Conservation (phyloP, 2,797 vertebrate genomes). For the Sylvilagus floridanus region DNA sequence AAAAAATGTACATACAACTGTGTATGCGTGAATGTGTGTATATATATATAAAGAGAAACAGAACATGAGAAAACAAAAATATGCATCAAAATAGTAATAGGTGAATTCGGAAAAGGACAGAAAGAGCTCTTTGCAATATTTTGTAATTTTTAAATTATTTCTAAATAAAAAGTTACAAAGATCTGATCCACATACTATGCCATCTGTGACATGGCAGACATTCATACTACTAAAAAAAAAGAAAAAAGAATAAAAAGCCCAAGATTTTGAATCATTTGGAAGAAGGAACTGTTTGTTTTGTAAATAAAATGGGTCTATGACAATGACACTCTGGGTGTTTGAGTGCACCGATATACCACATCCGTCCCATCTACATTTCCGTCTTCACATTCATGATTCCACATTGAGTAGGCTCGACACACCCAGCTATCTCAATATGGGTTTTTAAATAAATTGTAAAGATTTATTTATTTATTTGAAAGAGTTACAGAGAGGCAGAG, state of each 20-base stretch:
- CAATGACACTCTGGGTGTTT: background rate
- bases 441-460: too few relatives aligned
- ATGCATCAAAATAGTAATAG: background rate
- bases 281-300: background rate
- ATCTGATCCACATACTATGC: background rate
- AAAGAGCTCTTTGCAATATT: background rate
- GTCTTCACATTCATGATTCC: background rate
- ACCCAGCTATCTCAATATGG: background rate
- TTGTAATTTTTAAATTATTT: background rate
- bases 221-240: background rate
- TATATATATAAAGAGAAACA: background rate
- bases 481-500: too few relatives aligned
- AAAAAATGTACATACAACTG: background rate
- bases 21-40: too few relatives aligned
- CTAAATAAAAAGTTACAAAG: constrained; percentile 14
- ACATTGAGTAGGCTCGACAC: background rate
- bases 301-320: constrained; percentile 5
- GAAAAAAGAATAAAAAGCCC: background rate
- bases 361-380: background rate
- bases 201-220: background rate
- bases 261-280: background rate
- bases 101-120: background rate
- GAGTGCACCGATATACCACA: background rate
- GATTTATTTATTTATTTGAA: too few relatives aligned
- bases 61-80: constrained; percentile 2